These are phyloP conservation scores for Lottia gigantea DNA, from an alignment of 2,888 invertebrate genomes.

Conservation along the genomic window DNA sequence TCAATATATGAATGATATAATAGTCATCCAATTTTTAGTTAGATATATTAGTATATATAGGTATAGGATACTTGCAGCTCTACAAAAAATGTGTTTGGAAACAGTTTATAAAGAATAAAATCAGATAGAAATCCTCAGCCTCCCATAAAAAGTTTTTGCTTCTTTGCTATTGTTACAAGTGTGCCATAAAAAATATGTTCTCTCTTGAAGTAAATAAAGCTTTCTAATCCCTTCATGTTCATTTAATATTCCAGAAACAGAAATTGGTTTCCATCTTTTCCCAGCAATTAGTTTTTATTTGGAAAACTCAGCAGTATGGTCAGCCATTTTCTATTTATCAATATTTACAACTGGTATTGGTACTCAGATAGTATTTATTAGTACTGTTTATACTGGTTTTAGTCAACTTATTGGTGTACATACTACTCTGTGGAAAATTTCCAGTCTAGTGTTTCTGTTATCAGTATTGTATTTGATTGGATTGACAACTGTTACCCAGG, in stretches of 20 bases:
- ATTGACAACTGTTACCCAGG: conserved; percentile 32
- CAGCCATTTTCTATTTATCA: conserved; percentile 41
- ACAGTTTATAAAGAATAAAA: no score
- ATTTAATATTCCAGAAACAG: conserved; percentile 41
- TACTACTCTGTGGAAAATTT: conserved; percentile 19
- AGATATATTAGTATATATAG: no score
- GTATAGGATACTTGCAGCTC: no score
- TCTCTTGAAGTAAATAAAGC: no score
- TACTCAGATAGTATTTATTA: conserved; percentile 13
- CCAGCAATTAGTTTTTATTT: conserved; percentile 46
- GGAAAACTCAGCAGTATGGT: conserved; percentile 42
- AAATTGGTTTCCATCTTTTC: conserved; percentile 47
- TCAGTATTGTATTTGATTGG: conserved; percentile 26
- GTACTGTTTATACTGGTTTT: conserved; percentile 13
- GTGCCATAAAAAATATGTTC: not conserved
- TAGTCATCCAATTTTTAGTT: no score
- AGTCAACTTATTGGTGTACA: conserved; percentile 17
- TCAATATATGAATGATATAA: no score
- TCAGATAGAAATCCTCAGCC: no score
- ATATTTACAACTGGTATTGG: conserved; percentile 36
- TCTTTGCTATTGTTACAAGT: not conserved
- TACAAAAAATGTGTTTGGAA: no score
- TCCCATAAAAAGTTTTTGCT: no score
- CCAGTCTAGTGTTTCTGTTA: conserved; percentile 22
- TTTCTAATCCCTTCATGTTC: no score